phyloP scores from a whole-genome alignment of 2,888 invertebrate species.

The Cistogaster globosa region DNA sequence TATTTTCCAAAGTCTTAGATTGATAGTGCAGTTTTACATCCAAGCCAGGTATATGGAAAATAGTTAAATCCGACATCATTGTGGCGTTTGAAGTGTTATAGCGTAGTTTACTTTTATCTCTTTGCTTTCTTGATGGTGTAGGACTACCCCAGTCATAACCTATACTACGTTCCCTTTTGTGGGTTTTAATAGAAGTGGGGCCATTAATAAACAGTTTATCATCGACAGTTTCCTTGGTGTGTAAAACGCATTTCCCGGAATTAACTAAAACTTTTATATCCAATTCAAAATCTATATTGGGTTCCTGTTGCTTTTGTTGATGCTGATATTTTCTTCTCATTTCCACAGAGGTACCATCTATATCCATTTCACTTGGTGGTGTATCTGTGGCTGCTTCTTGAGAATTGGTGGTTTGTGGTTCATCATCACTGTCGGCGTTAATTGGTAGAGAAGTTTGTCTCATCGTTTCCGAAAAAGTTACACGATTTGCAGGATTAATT shows the following conservation, averaged over 20 bases:
- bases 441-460: constrained; percentile 89
- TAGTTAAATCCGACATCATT: constrained; percentile 89
- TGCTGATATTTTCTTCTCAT: constrained; percentile 85
- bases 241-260: constrained; percentile 97
- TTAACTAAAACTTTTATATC: constrained; percentile 98
- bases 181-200: constrained; percentile 77
- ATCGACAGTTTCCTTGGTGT: constrained; percentile 90
- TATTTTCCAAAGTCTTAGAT: constrained; percentile 86
- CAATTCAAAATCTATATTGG: constrained; percentile 97
- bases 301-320: constrained; percentile 85
- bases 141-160: constrained; percentile 84
- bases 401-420: constrained; percentile 84
- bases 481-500: constrained; percentile 83
- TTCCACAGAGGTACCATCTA: constrained; percentile 87
- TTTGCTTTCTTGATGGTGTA: constrained; percentile 82
- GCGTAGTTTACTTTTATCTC: constrained; percentile 82
- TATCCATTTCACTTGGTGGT: constrained; percentile 84
- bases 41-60: constrained; percentile 95
- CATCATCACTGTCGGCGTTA: constrained; percentile 89
- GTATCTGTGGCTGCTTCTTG: constrained; percentile 76
- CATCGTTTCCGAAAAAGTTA: constrained; percentile 83
- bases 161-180: constrained; percentile 81
- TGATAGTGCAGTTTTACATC: constrained; percentile 95
- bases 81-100: constrained; percentile 83
- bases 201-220: constrained; percentile 85